Evolutionary conservation across 2,113 vertebrate species (phyloP).

Genomic region (Pseudopipra pipra): DNA sequence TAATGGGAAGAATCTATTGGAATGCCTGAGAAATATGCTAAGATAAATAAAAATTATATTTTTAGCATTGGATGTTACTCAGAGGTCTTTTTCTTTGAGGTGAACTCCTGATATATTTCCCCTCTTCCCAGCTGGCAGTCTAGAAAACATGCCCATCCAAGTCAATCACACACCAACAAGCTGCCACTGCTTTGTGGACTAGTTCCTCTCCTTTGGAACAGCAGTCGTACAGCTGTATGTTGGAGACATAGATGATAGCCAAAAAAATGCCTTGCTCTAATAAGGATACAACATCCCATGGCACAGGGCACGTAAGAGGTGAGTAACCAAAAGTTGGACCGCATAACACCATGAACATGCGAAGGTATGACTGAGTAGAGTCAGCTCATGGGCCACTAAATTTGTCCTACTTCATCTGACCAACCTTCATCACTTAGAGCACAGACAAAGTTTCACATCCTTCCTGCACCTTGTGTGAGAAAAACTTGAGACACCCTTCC

Average conservation of each 20-base stretch:
- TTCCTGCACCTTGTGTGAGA: not conserved
- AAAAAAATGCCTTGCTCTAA: not conserved
- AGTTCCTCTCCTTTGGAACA: not conserved
- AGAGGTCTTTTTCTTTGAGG: not conserved
- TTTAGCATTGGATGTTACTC: conserved; percentile 6
- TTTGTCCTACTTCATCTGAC: not conserved
- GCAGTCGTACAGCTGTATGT: not conserved
- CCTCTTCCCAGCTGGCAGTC: not conserved
- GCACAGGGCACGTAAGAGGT: not conserved
- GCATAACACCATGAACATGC: not conserved
- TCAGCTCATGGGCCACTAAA: not conserved
- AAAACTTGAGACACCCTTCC: not conserved
- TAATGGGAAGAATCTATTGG: not conserved
- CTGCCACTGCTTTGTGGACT: not conserved
- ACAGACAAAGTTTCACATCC: not conserved
- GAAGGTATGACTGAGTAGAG: not conserved
- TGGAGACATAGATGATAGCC: not conserved
- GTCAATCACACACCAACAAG: not conserved
- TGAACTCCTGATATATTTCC: not conserved
- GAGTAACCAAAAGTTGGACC: not conserved
- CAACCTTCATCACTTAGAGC: rapidly evolving
- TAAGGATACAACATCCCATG: not conserved
- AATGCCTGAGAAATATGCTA: conserved; percentile 39
- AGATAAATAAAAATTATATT: conserved; percentile 18
- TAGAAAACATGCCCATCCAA: not conserved